Percentiles rank a stretch among this genome's conserved stretches.
These are phyloP conservation scores for Polymixis lichenea DNA, from an alignment of 2,888 invertebrate genomes.

Conservation along the genomic window DNA sequence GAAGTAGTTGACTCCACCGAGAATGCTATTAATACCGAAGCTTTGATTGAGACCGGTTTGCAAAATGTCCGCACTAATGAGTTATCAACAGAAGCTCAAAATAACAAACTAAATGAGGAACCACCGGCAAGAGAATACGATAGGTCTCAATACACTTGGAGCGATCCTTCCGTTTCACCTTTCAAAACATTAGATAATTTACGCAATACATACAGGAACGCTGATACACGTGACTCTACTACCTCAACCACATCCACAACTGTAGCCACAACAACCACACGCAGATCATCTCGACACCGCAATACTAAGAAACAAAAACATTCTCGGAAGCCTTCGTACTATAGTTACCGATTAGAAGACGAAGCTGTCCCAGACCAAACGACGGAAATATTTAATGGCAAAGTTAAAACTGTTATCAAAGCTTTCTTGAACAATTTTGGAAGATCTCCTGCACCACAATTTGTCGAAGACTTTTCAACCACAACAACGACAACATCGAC, in stretches of 20 bases:
- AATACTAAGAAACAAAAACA: slow-evolving; percentile 69
- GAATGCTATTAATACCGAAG: slow-evolving; percentile 75
- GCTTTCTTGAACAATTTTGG: slow-evolving; percentile 82
- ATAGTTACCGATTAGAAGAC: slow-evolving; percentile 83
- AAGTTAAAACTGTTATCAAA: slow-evolving; percentile 84
- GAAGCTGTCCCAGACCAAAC: slow-evolving; percentile 83
- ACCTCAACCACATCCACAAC: slow-evolving; percentile 70
- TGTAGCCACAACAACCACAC: slow-evolving; percentile 62
- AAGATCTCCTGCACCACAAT: slow-evolving; percentile 70
- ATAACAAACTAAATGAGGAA: slow-evolving; percentile 63
- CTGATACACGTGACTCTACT: slow-evolving; percentile 69
- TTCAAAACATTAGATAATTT: slow-evolving; percentile 89
- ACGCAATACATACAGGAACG: slow-evolving; percentile 72
- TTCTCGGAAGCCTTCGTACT: slow-evolving; percentile 81
- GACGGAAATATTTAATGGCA: slow-evolving; percentile 84
- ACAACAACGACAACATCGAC: slow-evolving; percentile 69
- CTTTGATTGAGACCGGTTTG: slow-evolving; percentile 72
- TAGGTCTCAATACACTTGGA: slow-evolving; percentile 72
- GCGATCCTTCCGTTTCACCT: slow-evolving; percentile 87
- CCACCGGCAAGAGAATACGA: slow-evolving; percentile 64
- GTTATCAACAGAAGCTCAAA: slow-evolving; percentile 52
- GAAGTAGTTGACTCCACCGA: slow-evolving; percentile 74
- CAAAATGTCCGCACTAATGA: slow-evolving; percentile 67
- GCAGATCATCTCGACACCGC: slow-evolving; percentile 62
- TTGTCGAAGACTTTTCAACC: slow-evolving; percentile 65